phyloP scores from a whole-genome alignment of 1,140 invertebrate genomes.

The Lasioglossum baleicum region DNA sequence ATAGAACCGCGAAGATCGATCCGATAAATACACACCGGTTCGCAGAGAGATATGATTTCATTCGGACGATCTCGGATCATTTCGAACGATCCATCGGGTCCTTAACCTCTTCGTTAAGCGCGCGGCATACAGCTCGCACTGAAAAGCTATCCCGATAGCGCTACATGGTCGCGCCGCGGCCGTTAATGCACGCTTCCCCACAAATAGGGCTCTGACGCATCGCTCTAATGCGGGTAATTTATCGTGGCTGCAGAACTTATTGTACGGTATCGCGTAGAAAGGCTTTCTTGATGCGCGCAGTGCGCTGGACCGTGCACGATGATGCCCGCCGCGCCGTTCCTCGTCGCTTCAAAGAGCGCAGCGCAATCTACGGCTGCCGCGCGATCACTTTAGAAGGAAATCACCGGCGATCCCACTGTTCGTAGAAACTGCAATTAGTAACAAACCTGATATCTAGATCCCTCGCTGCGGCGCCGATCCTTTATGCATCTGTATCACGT shows the following conservation, averaged over 20 bases:
- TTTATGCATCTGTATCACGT: neutral
- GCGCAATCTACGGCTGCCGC: neutral
- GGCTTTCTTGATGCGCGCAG: neutral
- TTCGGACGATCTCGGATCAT: neutral
- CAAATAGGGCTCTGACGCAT: neutral
- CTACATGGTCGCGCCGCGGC: neutral
- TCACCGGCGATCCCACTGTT: neutral
- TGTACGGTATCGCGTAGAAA: constrained; percentile 13
- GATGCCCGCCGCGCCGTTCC: neutral
- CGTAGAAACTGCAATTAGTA: neutral
- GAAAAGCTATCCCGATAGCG: neutral
- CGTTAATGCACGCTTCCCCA: neutral
- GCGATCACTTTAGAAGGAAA: neutral
- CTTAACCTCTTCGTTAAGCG: neutral
- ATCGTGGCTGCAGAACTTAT: constrained; percentile 1
- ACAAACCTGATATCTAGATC: neutral
- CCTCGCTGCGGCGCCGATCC: neutral
- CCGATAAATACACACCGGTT: constrained; percentile 31
- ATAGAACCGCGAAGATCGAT: neutral
- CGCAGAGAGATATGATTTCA: constrained; percentile 1
- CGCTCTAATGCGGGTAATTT: constrained; percentile 21
- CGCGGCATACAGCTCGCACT: neutral
- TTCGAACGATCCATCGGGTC: neutral
- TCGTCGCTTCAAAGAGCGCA: neutral
- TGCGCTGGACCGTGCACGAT: neutral